Base-by-base conservation (phyloP, 2,888 invertebrate genomes). In the Lasioglossum figueresi region DNA sequence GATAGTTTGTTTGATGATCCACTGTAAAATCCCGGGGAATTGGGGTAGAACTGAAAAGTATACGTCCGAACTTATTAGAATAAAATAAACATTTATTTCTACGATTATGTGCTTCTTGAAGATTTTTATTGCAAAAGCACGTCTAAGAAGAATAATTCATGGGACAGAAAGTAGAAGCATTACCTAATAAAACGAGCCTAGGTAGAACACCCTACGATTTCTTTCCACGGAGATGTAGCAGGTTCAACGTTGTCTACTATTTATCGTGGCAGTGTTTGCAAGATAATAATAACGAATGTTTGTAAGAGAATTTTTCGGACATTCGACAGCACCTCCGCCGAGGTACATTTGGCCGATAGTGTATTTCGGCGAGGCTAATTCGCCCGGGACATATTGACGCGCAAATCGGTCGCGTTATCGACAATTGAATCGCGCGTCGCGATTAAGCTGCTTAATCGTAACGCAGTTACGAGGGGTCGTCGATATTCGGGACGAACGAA, bases 371-470 rank as follows among this genome's bases (percentile, higher is more conserved):
- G 37, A 19, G 34, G 34, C 37, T 45, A 52, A 68, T 37, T 66
- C 48, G n/a, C n/a, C 14, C 10, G 74, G 59, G 59, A 40, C 56
- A 40, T 59, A 52, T 40, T 75, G 59, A 56, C 31, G 63, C 76
- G 76, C 14, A 40, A 76, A 27, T 76, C 59, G 76, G 59, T 59
- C 75, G 59, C 59, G 56, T 56, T n/a, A 27, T 59, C 56, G 75
- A 59, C 75, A 56, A 59, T 75, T 75, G 56, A 56, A 59, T 75
- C 63, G 37, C 45, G 27, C 56, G 37, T n/a, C 31, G 12, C 59
- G 74, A 79, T 72, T 72, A 79, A 78, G 19, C 37, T 34, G 79
- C 45, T 48, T 59, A 40, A 71, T 78, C 71, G 63, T 43, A 34
- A 43, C 66, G 52, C 74, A 27, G 66, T 80, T 52, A 34, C 66